Base-by-base conservation (phyloP, 2,113 vertebrate species). In the Circaetus gallicus region DNA sequence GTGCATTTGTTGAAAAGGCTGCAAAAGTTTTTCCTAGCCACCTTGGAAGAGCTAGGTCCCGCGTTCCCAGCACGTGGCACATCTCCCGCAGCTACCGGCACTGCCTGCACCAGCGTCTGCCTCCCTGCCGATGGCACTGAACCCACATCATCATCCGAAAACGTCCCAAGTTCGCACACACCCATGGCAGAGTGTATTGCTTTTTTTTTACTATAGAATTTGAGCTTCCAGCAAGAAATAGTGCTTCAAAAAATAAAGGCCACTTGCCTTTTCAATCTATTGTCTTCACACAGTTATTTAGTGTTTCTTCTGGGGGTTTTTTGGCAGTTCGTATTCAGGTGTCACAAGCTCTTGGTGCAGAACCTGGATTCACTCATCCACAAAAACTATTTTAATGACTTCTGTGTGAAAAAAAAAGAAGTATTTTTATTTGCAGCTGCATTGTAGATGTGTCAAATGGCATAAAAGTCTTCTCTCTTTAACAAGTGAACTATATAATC, bases 341-440 rank as follows among this genome's bases (percentile, higher is more conserved):
- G 31, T 28, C 56, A 43, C 16, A 49, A 92, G 40, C 0, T 89
- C 56, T 94, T 82, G 49, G 24, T 65, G 65, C 13, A 76, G 65
- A 87, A 65, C 16, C 24, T 93, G 81, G 31, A 82, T 93, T 79
- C 36, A 11, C 19, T 65, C 19, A 10, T 63, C 52, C 67, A 89
- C 38, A 89, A 82, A 88, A 91, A 36, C 3, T 42, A 34, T 74
- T 70, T 71, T 72, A 74, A 89, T 65, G 4, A 72, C 13, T 63
- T 59, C 10, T 43, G 4, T 7, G 8, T 52, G 22, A 47, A 65
- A 77, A 87, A 56, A 49, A 26, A 55, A 38, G 5, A 47, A 36
- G 9, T n/a, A n/a, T 82, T 82, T 96, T 95, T 93, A 49, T 94
- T 91, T 93, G 56, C 56, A 85, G 52, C 61, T 91, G 65, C 40